Base-by-base conservation (phyloP, 2,888 invertebrate genomes). In the Xylota segnis region DNA sequence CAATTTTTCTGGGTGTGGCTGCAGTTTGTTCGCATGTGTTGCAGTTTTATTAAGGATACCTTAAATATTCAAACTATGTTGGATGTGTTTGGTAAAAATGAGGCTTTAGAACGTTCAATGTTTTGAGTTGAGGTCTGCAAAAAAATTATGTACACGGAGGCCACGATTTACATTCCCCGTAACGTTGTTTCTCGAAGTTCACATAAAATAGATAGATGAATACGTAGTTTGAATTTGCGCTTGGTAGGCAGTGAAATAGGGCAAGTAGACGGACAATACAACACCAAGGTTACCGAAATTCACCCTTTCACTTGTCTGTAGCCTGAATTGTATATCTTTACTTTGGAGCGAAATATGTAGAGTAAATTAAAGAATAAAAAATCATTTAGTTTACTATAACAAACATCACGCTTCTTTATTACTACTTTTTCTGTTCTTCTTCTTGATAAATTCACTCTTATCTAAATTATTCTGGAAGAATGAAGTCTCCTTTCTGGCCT, bases 401-500 rank as follows among this genome's bases (percentile, higher is more conserved):
- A 50, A 56, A 5, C 23, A 52, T 47, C 47, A 78, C 40, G 82
- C 43, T n/a, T 59, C 83, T 66, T 87, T 86, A 77, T 90, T 90
- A 47, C 89, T 90, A 4, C 83, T 76, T 52, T 88, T 89, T 54
- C 92, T 92, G 1, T 89, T 89, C 63, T 90, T 88, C 79, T 91
- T 92, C 43, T 94, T 95, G 14, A 95, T 90, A 90, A 94, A 96
- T 88, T 95, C 96, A 90, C 96, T 96, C 89, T 95, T 96, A 88
- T 96, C 96, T 18, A 98, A 94, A 93, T 96, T 96, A 74, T 94
- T 94, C 82, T 96, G 96, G 92, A 98, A 96, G 93, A 96, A 97
- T 87, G 96, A 96, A 0, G 97, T 96, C 91, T 98, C 97, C 91
- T 96, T 96, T 91, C 98, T 98, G 0, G 97, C 98, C 90, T 98